Evolutionary conservation across 2,888 invertebrate genomes (phyloP), one percentile per base, ranked within the genome.

Genomic region (Lasioglossum pauxillum): DNA sequence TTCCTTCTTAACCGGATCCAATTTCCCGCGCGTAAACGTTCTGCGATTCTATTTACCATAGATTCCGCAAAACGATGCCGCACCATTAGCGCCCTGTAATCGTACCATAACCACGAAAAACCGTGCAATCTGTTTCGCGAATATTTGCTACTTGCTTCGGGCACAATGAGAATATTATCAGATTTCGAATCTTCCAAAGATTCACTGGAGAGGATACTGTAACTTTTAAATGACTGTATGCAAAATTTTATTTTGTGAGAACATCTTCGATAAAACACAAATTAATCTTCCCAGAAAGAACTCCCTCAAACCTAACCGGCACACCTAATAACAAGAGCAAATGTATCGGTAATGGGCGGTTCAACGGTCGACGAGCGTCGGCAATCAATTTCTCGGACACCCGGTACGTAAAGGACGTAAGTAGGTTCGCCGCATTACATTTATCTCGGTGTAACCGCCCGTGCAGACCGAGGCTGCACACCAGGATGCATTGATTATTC

Each of bases 401-500:
- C 90, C 90, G 86, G 88, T 90, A 88, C 72, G 90, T 82, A 80
- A 44, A 76, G 83, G 75, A 86, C 84, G 88, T 90, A 90, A 90
- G 90, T 90, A 90, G 90, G 90, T 90, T 86, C 87, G 85, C 90
- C 92, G 88, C 85, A 88, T 92, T 89, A 89, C 90, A 91, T 92
- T 92, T 92, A 92, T 92, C 92, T 89, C 92, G 87, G 88, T 87
- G 88, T 86, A 90, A 89, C 89, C 89, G 88, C 75, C 83, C 85
- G 86, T 84, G 82, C 82, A 78, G 81, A 64, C 86, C 86, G 83
- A 75, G 88, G 74, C 86, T 88, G 85, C 90, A 88, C 88, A 88
- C 90, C 90, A 92, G 91, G 89, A 92, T 89, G 92, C 94, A 93
- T 93, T 92, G 94, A 94, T 94, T 93, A 94, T 93, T 93, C 92